Base-by-base conservation (phyloP, 2,113 vertebrate genomes). In the Ramphastos sulfuratus region DNA sequence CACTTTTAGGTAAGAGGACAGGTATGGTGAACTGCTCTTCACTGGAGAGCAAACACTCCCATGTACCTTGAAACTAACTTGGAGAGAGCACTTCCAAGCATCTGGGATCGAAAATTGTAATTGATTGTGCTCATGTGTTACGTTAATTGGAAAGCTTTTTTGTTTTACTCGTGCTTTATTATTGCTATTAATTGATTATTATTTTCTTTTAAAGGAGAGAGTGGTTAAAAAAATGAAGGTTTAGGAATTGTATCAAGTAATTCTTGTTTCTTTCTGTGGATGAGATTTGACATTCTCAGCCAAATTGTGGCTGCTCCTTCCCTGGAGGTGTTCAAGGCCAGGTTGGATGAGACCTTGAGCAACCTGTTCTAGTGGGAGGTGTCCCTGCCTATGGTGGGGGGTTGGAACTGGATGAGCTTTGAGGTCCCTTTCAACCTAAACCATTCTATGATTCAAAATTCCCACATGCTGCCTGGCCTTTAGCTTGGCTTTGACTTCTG, bases 1-100 rank as follows among this genome's bases (percentile, higher is more conserved):
- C 97, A 12, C 98, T 98, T 69, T 97, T 99, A 96, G 98, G 98
- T 98, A 97, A 98, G 97, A 67, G 63, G 82, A 69, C 77, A 89
- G 88, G 89, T 92, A 88, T 77, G 88, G 63, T 30, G 73, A 73
- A 10, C 58, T 79, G 61, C 66, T 28, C 74, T 84, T 84, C 82
- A 28, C 2, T 89, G 90, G 78, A 81, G 52, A 67, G 60, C 79
- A 82, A 90, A 65, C 24, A 14, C 50, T 31, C 25, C 64, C 56
- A 7, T 13, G 33, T 35, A 17, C 19, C 88, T 15, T 52, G 50
- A 16, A 54, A 82, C 54, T n/a, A 35, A 39, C 52, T 66, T 2
- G 1, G 31, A 52, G 44, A 52, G 52, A 60, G 67, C 59, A 19
- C 30, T 59, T 15, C 4, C 12, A 31, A 31, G n/a, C 27, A 60